These are phyloP conservation scores for Zelostemma sp. DNA, from an alignment of 1,140 invertebrate genomes.

Conservation along the genomic window DNA sequence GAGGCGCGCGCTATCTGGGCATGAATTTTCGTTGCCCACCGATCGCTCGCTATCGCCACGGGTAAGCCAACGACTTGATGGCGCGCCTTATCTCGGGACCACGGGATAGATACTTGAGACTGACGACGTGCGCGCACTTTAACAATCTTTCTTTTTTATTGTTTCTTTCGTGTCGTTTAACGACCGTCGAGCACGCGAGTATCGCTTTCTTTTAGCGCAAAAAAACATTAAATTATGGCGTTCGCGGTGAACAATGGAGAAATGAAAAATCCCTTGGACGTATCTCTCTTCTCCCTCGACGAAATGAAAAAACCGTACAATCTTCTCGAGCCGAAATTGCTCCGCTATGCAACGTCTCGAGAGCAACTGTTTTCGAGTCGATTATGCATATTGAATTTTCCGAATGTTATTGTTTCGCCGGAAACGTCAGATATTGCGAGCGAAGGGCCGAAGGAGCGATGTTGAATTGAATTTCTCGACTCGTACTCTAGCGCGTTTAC, in stretches of 20 bases:
- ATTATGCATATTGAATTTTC: conserved; percentile 15
- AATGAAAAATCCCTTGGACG: not conserved
- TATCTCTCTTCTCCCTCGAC: not conserved
- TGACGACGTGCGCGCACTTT: conserved; percentile 38
- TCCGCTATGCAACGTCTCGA: not conserved
- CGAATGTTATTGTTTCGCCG: conserved; percentile 23
- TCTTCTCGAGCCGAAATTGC: not conserved
- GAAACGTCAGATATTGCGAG: conserved; percentile 11
- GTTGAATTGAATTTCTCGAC: conserved; percentile 36
- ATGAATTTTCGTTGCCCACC: conserved; percentile 50
- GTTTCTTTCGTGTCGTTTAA: conserved; percentile 24
- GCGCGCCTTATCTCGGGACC: conserved; percentile 32
- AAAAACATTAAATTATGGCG: conserved; percentile 5
- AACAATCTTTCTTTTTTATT: conserved; percentile 42
- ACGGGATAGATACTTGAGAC: conserved; percentile 36
- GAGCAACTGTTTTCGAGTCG: not conserved
- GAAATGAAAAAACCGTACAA: not conserved
- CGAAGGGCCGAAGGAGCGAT: conserved; percentile 9
- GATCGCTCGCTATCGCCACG: conserved; percentile 31
- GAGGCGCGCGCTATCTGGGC: conserved; percentile 34
- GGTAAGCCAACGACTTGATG: conserved; percentile 31
- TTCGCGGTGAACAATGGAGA: conserved; percentile 1
- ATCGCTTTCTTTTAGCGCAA: conserved; percentile 10
- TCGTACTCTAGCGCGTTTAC: conserved; percentile 10
- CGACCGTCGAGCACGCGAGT: conserved; percentile 22